Percentiles rank a stretch among this genome's conserved stretches.
Conservation (phyloP, 2,888 invertebrate genomes). For the Galeruca laticollis region DNA sequence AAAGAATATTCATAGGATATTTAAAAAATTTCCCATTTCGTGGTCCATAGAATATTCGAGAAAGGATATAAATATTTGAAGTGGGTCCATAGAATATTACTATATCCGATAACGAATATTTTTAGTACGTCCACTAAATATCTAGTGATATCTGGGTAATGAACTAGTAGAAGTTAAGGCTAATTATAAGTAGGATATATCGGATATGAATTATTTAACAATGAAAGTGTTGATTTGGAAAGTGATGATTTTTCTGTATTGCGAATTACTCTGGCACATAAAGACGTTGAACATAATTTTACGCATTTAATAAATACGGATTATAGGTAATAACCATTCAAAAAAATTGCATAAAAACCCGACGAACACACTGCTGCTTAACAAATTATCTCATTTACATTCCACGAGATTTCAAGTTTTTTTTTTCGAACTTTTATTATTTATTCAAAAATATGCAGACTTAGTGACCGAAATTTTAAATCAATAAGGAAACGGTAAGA, state of each 20-base stretch:
- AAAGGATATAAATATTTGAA: too few species aligned
- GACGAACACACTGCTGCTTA: not conserved
- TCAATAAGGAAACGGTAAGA: slow-evolving; percentile 18
- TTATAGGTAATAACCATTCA: slow-evolving; percentile 19
- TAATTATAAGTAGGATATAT: too few species aligned
- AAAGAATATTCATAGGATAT: too few species aligned
- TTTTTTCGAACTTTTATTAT: not conserved
- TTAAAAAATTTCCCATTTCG: too few species aligned
- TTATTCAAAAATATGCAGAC: slow-evolving; percentile 20
- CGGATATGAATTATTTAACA: not conserved
- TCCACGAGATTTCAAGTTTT: slow-evolving; percentile 13
- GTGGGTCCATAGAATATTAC: too few species aligned
- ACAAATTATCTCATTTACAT: slow-evolving; percentile 19
- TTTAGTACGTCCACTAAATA: too few species aligned
- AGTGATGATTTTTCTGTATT: not conserved
- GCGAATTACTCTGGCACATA: not conserved
- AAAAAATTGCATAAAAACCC: slow-evolving; percentile 19
- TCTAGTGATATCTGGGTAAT: too few species aligned
- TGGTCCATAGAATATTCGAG: too few species aligned
- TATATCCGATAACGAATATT: too few species aligned
- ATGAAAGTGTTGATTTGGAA: not conserved
- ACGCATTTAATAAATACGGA: not conserved
- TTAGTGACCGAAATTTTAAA: slow-evolving; percentile 21
- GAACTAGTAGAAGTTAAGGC: too few species aligned
- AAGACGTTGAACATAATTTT: slow-evolving; percentile 2